Evolutionary conservation across 23 tunicate genomes (phyloP).

Genomic region (Botrylloides violaceus): DNA sequence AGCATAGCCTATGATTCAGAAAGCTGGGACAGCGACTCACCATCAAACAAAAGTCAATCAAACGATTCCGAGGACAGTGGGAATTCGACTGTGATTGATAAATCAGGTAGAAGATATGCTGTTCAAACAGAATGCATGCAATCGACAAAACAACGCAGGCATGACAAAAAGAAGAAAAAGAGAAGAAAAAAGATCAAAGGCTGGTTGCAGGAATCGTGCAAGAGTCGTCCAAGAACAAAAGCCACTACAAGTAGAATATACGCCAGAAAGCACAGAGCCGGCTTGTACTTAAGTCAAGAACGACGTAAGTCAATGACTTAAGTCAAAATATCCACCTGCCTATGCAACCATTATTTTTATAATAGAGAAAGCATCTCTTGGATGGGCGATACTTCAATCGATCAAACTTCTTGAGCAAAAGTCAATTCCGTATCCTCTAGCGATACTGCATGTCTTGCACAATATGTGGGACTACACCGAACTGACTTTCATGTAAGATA

Average conservation of each 20-base stretch:
- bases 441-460: constrained; percentile 20
- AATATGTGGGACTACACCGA: constrained; percentile 35
- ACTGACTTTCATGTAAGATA: constrained; percentile 30
- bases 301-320: not conserved
- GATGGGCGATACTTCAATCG: constrained; percentile 67
- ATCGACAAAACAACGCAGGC: not conserved
- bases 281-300: constrained; percentile 5
- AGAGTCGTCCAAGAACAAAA: not conserved
- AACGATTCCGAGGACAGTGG: not conserved
- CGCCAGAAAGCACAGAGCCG: constrained; percentile 12
- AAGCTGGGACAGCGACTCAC: not conserved
- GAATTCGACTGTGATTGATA: not conserved
- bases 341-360: not conserved
- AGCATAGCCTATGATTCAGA: too few species aligned
- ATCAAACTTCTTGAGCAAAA: constrained; percentile 17
- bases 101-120: not conserved
- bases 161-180: not conserved
- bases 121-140: not conserved
- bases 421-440: constrained; percentile 38
- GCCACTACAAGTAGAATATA: not conserved
- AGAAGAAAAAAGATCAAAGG: not conserved
- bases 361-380: constrained; percentile 32
- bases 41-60: not conserved
- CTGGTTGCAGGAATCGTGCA: not conserved
- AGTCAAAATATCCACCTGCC: not conserved